These are phyloP conservation scores for Coenonympha glycerion DNA, from an alignment of 2,888 invertebrate genomes.

Conservation along the genomic window DNA sequence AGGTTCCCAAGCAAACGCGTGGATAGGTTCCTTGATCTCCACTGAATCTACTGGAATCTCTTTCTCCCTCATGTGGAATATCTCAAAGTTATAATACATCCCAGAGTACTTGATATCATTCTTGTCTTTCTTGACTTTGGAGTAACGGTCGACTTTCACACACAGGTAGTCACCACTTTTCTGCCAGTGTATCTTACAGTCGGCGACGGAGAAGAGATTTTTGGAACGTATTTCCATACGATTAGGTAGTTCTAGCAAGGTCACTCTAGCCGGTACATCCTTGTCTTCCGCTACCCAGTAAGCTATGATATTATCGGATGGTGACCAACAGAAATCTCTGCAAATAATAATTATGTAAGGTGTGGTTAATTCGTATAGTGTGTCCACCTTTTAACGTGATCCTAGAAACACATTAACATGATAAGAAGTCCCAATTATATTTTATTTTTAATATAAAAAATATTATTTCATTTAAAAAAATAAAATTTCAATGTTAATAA, in stretches of 20 bases:
- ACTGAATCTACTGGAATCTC: slow-evolving; percentile 98
- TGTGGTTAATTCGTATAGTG: too few species aligned
- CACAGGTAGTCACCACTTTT: slow-evolving; percentile 98
- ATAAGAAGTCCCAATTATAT: too few species aligned
- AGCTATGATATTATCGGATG: slow-evolving; percentile 95
- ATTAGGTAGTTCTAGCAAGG: slow-evolving; percentile 92
- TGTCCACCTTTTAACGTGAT: too few species aligned
- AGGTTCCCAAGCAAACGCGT: slow-evolving; percentile 99
- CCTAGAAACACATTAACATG: too few species aligned
- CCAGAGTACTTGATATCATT: slow-evolving; percentile 95
- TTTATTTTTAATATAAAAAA: too few species aligned
- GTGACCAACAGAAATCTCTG: slow-evolving; percentile 98
- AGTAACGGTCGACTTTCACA: slow-evolving; percentile 88
- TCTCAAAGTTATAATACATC: slow-evolving; percentile 98
- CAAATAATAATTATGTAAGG: slow-evolving; percentile 18
- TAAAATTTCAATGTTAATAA: too few species aligned
- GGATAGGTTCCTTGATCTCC: slow-evolving; percentile 94
- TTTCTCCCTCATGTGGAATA: slow-evolving; percentile 98
- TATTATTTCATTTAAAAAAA: too few species aligned
- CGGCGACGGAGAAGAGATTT: slow-evolving; percentile 97
- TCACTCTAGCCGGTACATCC: slow-evolving; percentile 96
- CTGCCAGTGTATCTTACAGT: slow-evolving; percentile 99
- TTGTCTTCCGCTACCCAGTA: slow-evolving; percentile 99
- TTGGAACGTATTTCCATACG: slow-evolving; percentile 92
- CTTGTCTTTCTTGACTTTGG: slow-evolving; percentile 95